These are phyloP conservation scores for Cyanistes caeruleus DNA, from an alignment of 2,113 vertebrate species.

Conservation along the genomic window DNA sequence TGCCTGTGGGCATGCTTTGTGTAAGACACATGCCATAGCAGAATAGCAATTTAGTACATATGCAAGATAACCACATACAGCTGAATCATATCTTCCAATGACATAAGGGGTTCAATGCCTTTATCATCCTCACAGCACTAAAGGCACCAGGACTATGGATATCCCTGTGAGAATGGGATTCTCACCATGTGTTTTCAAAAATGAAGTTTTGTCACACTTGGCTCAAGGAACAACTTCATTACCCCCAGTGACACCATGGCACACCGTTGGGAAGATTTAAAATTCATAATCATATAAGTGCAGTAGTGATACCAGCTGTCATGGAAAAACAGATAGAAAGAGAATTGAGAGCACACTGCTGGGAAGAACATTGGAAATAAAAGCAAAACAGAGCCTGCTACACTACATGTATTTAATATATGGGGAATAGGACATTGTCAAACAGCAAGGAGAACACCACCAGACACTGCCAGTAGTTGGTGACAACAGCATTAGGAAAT, in stretches of 20 bases:
- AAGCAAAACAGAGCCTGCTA: background rate
- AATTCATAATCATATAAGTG: background rate
- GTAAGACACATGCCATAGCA: background rate
- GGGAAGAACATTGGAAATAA: background rate
- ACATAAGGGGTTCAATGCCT: background rate
- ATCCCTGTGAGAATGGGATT: background rate
- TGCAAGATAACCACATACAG: conserved; percentile 39
- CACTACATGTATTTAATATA: background rate
- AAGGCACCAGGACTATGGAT: background rate
- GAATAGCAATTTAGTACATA: background rate
- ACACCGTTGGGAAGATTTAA: background rate
- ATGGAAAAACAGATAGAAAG: background rate
- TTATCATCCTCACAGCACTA: background rate
- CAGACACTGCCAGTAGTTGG: background rate
- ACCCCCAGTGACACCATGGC: background rate
- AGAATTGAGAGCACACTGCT: background rate
- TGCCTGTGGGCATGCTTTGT: conserved; percentile 17
- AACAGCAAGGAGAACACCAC: background rate
- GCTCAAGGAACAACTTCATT: background rate
- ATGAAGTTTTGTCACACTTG: background rate
- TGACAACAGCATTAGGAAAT: background rate
- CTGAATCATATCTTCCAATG: background rate
- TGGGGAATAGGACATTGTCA: background rate
- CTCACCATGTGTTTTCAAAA: background rate
- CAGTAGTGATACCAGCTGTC: background rate